These are phyloP conservation scores for Gephyroberyx darwinii DNA, from an alignment of 2,797 vertebrate genomes.

Conservation along the genomic window DNA sequence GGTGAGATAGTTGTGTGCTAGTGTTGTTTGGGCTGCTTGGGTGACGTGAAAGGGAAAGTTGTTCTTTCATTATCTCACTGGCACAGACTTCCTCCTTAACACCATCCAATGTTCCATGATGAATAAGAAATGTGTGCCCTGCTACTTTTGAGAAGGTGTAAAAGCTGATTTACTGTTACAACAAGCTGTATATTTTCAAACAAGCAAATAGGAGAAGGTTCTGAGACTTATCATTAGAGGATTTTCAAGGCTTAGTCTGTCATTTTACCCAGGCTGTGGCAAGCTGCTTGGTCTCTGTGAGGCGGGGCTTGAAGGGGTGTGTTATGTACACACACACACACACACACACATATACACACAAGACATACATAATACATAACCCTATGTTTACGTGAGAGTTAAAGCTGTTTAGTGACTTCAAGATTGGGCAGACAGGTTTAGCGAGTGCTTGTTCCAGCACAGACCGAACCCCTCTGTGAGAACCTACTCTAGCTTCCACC, in stretches of 20 bases:
- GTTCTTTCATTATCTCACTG: not conserved
- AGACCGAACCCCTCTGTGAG: conserved; percentile 58
- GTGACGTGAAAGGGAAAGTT: not conserved
- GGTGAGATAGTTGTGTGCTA: not conserved
- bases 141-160: not conserved
- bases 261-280: conserved; percentile 2
- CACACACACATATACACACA: not conserved
- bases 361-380: not conserved
- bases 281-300: not conserved
- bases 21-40: not conserved
- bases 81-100: not conserved
- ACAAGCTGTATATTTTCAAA: not conserved
- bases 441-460: conserved; percentile 19
- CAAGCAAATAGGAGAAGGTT: not conserved
- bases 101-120: not conserved
- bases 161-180: too few relatives aligned
- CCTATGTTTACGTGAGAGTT: not conserved
- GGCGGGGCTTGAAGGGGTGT: not conserved
- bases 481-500: conserved; percentile 28
- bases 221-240: not conserved
- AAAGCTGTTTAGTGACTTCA: not conserved
- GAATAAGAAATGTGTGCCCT: not conserved
- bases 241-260: conserved; percentile 12
- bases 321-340: not conserved
- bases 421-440: conserved; percentile 33